phyloP scores from a whole-genome alignment of 2,888 invertebrate species.

The Hydrotaea diabolus region DNA sequence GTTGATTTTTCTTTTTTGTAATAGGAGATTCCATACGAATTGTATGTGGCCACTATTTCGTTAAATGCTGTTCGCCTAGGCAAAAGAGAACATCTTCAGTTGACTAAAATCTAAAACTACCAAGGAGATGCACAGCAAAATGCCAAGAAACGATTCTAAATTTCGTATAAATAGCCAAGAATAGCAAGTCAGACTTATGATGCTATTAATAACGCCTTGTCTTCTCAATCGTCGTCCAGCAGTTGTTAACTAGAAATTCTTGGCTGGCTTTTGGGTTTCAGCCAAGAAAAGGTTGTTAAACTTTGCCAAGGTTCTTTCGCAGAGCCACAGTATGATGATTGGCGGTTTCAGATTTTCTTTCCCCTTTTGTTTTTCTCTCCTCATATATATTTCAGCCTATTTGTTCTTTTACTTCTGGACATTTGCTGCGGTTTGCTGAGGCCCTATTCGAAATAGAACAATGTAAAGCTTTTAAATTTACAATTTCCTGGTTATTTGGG shows the following conservation, averaged over 20 bases:
- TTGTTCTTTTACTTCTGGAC: background rate
- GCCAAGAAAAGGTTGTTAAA: background rate
- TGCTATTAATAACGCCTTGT: background rate
- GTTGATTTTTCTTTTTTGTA: background rate
- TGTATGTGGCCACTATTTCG: no score
- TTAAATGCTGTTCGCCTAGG: constrained; percentile 36
- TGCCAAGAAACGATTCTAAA: no score
- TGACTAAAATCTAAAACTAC: constrained; percentile 40
- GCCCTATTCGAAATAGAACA: constrained; percentile 48
- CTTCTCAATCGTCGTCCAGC: background rate
- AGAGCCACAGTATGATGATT: background rate
- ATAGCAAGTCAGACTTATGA: no score
- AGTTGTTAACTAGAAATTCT: no score
- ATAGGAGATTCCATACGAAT: background rate
- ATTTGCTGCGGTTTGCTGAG: constrained; percentile 6
- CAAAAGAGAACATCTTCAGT: constrained; percentile 39
- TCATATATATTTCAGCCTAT: background rate
- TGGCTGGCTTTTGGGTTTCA: background rate
- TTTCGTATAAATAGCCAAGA: no score
- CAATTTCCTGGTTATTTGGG: constrained; percentile 11
- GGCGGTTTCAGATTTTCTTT: background rate
- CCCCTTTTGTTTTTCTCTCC: background rate
- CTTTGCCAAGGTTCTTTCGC: constrained; percentile 25
- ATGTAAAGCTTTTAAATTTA: constrained; percentile 45
- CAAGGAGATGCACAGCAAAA: background rate